These are phyloP conservation scores for Bergia puertoricense DNA, from an alignment of 92 coral and sea anemone genomes.

Conservation along the genomic window DNA sequence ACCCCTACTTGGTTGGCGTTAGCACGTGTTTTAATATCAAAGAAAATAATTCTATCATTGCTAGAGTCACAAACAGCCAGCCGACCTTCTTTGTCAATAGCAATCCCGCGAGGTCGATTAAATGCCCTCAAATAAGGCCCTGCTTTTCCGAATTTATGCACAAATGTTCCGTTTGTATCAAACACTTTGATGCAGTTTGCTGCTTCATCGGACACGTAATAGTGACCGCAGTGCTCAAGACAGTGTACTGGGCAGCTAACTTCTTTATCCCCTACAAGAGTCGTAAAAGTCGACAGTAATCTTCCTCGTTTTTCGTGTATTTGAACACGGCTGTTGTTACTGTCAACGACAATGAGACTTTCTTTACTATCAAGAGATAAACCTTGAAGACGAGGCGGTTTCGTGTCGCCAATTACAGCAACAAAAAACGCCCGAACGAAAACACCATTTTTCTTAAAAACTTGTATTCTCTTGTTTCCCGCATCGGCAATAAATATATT, in stretches of 20 bases:
- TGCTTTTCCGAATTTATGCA: slow-evolving; percentile 13
- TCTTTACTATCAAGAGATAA: neutral
- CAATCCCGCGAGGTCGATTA: slow-evolving; percentile 29
- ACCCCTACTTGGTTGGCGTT: neutral
- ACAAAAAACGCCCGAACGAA: neutral
- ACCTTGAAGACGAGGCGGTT: slow-evolving; percentile 31
- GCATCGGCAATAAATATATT: slow-evolving; percentile 12
- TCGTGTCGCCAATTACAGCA: neutral
- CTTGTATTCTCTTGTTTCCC: neutral
- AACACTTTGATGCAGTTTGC: slow-evolving; percentile 23
- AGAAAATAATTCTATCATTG: slow-evolving; percentile 19
- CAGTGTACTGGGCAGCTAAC: slow-evolving; percentile 24
- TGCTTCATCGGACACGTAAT: slow-evolving; percentile 24
- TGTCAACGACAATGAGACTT: slow-evolving; percentile 15
- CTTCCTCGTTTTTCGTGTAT: neutral
- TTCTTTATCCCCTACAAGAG: neutral
- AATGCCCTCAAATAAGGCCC: neutral
- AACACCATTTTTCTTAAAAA: neutral
- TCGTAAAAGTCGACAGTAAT: neutral
- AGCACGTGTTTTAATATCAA: neutral
- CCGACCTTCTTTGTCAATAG: slow-evolving; percentile 1
- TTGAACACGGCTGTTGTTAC: slow-evolving; percentile 24
- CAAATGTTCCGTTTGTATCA: neutral
- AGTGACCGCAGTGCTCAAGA: neutral
- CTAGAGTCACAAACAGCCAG: slow-evolving; percentile 14